phyloP scores from a whole-genome alignment of 2,888 invertebrate genomes.

The Bombyx huttoni region DNA sequence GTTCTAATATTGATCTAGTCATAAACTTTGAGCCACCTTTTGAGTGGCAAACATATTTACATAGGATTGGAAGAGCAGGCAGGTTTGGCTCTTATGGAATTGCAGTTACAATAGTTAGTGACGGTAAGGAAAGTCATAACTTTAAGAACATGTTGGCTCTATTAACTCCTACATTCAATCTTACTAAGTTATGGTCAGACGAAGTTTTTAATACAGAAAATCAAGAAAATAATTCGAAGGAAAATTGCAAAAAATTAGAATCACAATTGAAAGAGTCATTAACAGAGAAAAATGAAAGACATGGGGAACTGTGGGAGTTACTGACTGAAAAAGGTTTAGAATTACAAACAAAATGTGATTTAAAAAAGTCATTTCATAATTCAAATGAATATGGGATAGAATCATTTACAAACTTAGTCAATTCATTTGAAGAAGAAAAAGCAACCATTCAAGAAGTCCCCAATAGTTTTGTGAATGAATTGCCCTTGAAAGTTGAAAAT shows the following conservation, averaged over 20 bases:
- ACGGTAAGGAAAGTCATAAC: conserved; percentile 73
- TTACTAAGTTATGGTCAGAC: conserved; percentile 36
- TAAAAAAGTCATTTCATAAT: conserved; percentile 20
- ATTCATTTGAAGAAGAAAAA: conserved; percentile 21
- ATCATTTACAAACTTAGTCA: conserved; percentile 32
- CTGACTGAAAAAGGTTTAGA: conserved; percentile 12
- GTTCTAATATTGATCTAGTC: conserved; percentile 91
- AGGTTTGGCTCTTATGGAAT: conserved; percentile 90
- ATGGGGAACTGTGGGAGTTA: conserved; percentile 22
- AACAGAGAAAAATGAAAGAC: neutral
- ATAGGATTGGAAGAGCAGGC: conserved; percentile 96
- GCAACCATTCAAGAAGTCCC: neutral
- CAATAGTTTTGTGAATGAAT: neutral
- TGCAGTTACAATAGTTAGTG: conserved; percentile 81
- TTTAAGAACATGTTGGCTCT: conserved; percentile 72
- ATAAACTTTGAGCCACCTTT: conserved; percentile 91
- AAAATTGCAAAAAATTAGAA: neutral
- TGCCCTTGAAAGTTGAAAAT: neutral
- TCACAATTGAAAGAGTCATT: neutral
- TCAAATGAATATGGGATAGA: conserved; percentile 16
- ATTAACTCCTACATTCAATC: conserved; percentile 54
- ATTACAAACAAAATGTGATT: conserved; percentile 22
- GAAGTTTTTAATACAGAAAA: conserved; percentile 13
- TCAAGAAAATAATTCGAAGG: conserved; percentile 4
- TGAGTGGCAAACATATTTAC: conserved; percentile 88